Evolutionary conservation across 2,113 vertebrate genomes (phyloP).

Genomic region (Acrocephalus kingi): DNA sequence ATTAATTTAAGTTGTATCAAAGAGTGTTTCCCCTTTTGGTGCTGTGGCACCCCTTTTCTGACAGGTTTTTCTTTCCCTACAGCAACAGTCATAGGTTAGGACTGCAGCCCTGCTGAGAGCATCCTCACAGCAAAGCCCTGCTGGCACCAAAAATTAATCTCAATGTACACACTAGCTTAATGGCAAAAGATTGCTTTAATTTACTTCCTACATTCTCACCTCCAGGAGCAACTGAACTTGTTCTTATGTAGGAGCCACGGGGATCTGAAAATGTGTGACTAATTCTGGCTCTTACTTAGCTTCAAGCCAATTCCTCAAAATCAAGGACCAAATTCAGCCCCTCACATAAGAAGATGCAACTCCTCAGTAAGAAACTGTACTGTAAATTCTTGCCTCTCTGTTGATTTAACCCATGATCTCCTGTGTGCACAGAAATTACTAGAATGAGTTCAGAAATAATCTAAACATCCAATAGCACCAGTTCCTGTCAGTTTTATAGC

Average conservation of each 20-base stretch:
- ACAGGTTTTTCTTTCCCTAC: neutral
- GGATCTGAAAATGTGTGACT: conserved; percentile 25
- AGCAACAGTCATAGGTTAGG: neutral
- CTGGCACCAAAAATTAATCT: conserved; percentile 49
- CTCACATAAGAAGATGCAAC: neutral
- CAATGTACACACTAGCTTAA: conserved; percentile 23
- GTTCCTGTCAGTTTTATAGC: neutral
- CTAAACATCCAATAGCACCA: neutral
- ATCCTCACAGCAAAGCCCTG: neutral
- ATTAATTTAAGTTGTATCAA: conserved; percentile 5
- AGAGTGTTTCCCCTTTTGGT: neutral
- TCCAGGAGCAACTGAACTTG: neutral
- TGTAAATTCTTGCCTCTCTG: neutral
- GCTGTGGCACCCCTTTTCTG: neutral
- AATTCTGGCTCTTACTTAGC: neutral
- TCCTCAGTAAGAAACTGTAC: neutral
- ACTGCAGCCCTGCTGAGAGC: neutral
- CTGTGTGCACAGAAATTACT: neutral
- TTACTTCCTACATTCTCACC: conserved; percentile 38
- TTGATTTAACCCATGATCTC: neutral
- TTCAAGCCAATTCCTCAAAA: neutral
- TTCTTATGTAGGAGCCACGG: neutral
- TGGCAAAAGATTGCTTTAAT: conserved; percentile 45
- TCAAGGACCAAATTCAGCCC: neutral
- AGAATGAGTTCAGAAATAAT: neutral